Conservation (phyloP, 2,113 vertebrate genomes). For the Heterotis niloticus region DNA sequence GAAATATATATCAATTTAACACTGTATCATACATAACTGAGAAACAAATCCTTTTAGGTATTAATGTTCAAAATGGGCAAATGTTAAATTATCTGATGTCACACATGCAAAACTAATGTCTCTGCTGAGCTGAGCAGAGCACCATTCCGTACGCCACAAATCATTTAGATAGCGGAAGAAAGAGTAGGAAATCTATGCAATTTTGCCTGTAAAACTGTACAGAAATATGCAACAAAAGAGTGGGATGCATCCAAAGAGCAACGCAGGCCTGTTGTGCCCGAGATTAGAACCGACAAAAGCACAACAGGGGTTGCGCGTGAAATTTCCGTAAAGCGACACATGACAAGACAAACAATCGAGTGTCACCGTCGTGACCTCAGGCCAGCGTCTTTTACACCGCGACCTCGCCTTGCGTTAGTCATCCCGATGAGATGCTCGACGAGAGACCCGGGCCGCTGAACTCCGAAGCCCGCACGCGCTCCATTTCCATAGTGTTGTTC, state of each 20-base stretch:
- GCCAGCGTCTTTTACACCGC: constrained; percentile 60
- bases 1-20: constrained; percentile 39
- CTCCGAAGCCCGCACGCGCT: constrained; percentile 24
- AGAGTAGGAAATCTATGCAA: neutral
- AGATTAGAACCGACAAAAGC: constrained; percentile 60
- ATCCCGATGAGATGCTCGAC: constrained; percentile 45
- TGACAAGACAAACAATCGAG: constrained; percentile 67
- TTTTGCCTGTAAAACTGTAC: neutral
- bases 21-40: constrained; percentile 28
- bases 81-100: neutral
- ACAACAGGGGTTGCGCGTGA: constrained; percentile 62
- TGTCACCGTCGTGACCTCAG: constrained; percentile 57
- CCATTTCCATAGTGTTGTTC: constrained; percentile 51
- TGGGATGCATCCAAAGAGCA: constrained; percentile 58
- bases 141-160: neutral
- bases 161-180: neutral
- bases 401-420: constrained; percentile 59
- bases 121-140: neutral
- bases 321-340: constrained; percentile 66
- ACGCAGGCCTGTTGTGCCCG: constrained; percentile 60
- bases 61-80: neutral
- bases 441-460: neutral
- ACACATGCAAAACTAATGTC: neutral
- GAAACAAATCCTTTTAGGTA: neutral
- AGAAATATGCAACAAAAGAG: constrained; percentile 26